Evolutionary conservation across 2,797 vertebrate genomes (phyloP).

Genomic region (Pyrocephalus nanus): DNA sequence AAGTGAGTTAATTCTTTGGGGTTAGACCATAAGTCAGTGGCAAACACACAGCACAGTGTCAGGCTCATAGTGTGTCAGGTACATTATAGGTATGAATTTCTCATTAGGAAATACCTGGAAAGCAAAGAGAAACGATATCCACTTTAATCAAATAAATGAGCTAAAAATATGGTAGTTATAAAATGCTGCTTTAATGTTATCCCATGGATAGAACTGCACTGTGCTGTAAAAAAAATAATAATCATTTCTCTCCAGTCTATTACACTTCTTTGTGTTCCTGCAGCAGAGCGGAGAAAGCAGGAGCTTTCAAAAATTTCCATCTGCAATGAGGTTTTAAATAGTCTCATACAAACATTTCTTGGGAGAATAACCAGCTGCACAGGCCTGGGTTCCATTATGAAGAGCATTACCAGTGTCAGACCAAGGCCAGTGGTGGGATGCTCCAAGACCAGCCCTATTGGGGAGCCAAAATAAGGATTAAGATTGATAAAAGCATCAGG

Average conservation of each 20-base stretch:
- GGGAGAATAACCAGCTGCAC: not conserved
- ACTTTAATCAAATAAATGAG: slow-evolving; percentile 2
- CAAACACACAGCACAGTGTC: not conserved
- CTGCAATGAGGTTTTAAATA: not conserved
- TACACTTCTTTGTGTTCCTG: not conserved
- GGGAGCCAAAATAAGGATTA: not conserved
- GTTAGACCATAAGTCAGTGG: not conserved
- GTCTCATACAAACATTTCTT: not conserved
- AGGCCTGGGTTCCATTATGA: accelerated
- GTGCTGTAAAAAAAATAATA: not conserved
- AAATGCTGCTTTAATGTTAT: not conserved
- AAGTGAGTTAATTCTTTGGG: not conserved
- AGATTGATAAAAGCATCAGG: not conserved
- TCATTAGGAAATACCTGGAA: not conserved
- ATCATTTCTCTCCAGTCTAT: not conserved
- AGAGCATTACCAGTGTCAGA: not conserved
- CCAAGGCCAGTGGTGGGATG: not conserved
- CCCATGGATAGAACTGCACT: not conserved
- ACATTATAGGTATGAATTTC: not conserved
- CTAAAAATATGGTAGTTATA: not conserved
- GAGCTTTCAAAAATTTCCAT: not conserved
- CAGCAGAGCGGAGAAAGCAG: not conserved
- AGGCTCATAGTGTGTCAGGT: not conserved
- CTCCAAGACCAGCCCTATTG: not conserved
- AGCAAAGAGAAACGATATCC: not conserved